Percentiles rank a stretch among this genome's conserved stretches.
Evolutionary conservation across 2,888 invertebrate species (phyloP).

Genomic region (Piscicola geometra): DNA sequence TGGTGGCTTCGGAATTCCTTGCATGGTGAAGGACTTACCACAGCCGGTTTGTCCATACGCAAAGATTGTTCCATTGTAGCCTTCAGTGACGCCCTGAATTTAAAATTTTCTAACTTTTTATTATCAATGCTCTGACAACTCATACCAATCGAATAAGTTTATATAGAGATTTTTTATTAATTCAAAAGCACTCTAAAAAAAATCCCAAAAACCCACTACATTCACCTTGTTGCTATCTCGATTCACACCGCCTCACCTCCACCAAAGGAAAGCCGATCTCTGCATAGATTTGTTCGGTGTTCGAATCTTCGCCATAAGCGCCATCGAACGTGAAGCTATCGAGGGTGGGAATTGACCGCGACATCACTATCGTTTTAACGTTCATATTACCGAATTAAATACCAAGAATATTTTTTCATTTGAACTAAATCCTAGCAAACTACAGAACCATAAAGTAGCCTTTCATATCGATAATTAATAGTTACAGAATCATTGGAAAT

Average conservation of each 20-base stretch:
- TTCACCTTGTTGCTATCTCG: neutral
- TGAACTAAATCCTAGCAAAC: too few relatives aligned
- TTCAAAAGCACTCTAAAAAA: neutral
- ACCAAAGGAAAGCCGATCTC: constrained; percentile 78
- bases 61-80: constrained; percentile 87
- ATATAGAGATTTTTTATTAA: neutral
- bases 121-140: neutral
- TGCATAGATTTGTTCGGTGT: constrained; percentile 80
- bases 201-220: neutral
- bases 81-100: constrained; percentile 74
- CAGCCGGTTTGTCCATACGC: constrained; percentile 89
- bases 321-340: constrained; percentile 75
- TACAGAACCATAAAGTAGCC: neutral
- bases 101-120: neutral
- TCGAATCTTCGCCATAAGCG: constrained; percentile 70
- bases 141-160: neutral
- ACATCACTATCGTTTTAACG: too few relatives aligned
- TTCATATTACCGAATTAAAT: too few relatives aligned
- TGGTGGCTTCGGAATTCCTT: constrained; percentile 63
- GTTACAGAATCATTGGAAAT: too few relatives aligned
- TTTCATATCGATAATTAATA: neutral
- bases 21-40: constrained; percentile 86
- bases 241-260: constrained; percentile 60
- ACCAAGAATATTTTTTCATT: too few relatives aligned
- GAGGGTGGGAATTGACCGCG: too few relatives aligned